Evolutionary conservation across 2,797 vertebrate genomes (phyloP).

Genomic region (Microctenopoma steveboyesi): DNA sequence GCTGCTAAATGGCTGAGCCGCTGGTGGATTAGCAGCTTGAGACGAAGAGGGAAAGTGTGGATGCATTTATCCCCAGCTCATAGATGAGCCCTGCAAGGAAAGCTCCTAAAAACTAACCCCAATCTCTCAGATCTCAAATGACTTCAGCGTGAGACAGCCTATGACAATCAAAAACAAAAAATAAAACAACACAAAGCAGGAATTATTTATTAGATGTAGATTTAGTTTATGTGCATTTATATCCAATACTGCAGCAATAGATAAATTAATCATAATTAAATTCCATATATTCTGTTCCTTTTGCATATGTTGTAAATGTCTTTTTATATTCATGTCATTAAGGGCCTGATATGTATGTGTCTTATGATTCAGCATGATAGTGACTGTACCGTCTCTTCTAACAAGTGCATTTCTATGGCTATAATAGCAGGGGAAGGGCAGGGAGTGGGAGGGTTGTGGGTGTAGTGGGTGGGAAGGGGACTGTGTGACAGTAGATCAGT

Average conservation of each 20-base stretch:
- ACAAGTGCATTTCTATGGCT: conserved; percentile 6
- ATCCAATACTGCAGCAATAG: too few species aligned
- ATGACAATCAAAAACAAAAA: conserved; percentile 13
- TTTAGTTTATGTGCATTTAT: not conserved
- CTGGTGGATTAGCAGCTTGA: conserved; percentile 68
- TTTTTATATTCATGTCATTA: not conserved
- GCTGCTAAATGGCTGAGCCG: conserved; percentile 62
- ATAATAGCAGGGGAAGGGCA: conserved; percentile 11
- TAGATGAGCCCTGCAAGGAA: conserved; percentile 47
- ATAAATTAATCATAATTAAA: too few species aligned
- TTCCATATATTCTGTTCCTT: too few species aligned
- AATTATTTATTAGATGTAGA: not conserved
- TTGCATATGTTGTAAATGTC: too few species aligned
- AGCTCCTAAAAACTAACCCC: conserved; percentile 66
- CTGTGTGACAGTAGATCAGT: conserved; percentile 67
- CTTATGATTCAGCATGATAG: not conserved
- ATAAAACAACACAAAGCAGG: not conserved
- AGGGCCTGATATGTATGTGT: too few species aligned
- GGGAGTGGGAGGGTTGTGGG: not conserved
- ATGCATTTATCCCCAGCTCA: conserved; percentile 68
- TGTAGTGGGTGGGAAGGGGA: not conserved
- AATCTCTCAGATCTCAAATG: conserved; percentile 50
- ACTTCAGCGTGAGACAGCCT: conserved; percentile 9
- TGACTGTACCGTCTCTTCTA: conserved; percentile 1
- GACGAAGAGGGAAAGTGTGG: conserved; percentile 59